These are phyloP conservation scores for Nebria salina DNA, from an alignment of 2,888 invertebrate species.

Conservation along the genomic window DNA sequence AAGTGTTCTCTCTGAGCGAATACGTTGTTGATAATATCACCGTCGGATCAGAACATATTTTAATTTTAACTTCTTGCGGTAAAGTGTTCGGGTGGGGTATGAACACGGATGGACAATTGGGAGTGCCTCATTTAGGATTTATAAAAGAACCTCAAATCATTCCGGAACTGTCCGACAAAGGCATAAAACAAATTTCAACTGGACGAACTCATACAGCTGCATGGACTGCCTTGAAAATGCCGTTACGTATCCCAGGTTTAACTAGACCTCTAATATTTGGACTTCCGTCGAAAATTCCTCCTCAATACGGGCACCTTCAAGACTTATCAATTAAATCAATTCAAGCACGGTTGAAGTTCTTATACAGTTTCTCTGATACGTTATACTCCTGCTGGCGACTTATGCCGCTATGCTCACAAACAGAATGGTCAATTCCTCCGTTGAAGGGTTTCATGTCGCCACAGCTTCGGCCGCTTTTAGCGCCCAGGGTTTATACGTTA, in stretches of 20 bases:
- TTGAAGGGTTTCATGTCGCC: conserved; percentile 62
- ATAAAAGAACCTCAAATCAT: conserved; percentile 67
- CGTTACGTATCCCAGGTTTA: conserved; percentile 64
- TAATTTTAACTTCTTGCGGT: conserved; percentile 67
- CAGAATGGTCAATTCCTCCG: conserved; percentile 61
- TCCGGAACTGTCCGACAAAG: conserved; percentile 64
- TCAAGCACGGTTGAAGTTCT: conserved; percentile 66
- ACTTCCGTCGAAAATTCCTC: conserved; percentile 66
- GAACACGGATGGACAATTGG: conserved; percentile 71
- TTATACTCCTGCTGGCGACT: conserved; percentile 69
- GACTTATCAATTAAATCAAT: conserved; percentile 65
- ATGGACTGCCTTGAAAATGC: conserved; percentile 69
- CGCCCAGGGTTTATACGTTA: conserved; percentile 70
- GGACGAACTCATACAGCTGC: conserved; percentile 72
- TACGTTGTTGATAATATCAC: conserved; percentile 68
- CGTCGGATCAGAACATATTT: conserved; percentile 70
- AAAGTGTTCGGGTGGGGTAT: conserved; percentile 72
- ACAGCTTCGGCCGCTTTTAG: conserved; percentile 65
- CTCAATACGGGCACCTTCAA: conserved; percentile 67
- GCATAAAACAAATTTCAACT: conserved; percentile 70
- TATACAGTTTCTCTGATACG: conserved; percentile 71
- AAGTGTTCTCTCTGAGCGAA: conserved; percentile 62
- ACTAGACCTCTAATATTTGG: conserved; percentile 65
- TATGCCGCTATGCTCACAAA: conserved; percentile 63
- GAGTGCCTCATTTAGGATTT: conserved; percentile 65